Percentiles rank a stretch among this genome's conserved stretches.
phyloP scores from a whole-genome alignment of 37 sponge, comb jelly and placozoan species.

The Chondrilla cf. caribensis region DNA sequence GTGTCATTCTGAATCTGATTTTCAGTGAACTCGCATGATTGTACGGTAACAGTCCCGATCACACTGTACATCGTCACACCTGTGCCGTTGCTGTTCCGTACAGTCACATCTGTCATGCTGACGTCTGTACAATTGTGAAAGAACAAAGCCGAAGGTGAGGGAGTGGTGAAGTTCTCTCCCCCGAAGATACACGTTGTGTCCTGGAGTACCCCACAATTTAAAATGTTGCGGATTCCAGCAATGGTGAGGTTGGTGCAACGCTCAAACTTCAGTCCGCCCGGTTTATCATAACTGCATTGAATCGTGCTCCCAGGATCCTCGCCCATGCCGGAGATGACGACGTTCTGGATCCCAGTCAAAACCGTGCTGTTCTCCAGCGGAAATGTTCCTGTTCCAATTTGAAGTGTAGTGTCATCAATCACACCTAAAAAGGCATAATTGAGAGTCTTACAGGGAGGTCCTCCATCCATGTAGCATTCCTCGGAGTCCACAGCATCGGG shows the following conservation, averaged over 20 bases:
- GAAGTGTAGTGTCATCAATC: neutral
- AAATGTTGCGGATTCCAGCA: neutral
- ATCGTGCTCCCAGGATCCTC: neutral
- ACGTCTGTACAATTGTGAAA: slow-evolving; percentile 40
- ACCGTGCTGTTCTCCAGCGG: neutral
- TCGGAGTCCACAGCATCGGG: neutral
- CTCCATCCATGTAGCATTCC: neutral
- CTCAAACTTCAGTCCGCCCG: slow-evolving; percentile 41
- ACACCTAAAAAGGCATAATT: slow-evolving; percentile 25
- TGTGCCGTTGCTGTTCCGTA: slow-evolving; percentile 14
- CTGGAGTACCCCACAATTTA: slow-evolving; percentile 31
- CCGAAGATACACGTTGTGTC: slow-evolving; percentile 17
- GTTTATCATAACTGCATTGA: neutral
- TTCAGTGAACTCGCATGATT: slow-evolving; percentile 17
- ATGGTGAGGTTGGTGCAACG: neutral
- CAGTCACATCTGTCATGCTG: slow-evolving; percentile 1
- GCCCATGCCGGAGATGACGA: slow-evolving; percentile 31
- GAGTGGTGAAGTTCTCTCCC: neutral
- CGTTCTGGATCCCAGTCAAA: neutral
- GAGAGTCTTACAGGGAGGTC: slow-evolving; percentile 17
- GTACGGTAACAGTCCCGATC: slow-evolving; percentile 10
- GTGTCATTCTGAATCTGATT: neutral
- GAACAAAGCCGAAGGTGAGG: slow-evolving; percentile 5
- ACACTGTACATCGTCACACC: slow-evolving; percentile 47
- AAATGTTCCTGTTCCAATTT: slow-evolving; percentile 8